Conservation (phyloP, 30 jellyfish, hydroid and myxozoan species). For the Nemopilema nomurai region DNA sequence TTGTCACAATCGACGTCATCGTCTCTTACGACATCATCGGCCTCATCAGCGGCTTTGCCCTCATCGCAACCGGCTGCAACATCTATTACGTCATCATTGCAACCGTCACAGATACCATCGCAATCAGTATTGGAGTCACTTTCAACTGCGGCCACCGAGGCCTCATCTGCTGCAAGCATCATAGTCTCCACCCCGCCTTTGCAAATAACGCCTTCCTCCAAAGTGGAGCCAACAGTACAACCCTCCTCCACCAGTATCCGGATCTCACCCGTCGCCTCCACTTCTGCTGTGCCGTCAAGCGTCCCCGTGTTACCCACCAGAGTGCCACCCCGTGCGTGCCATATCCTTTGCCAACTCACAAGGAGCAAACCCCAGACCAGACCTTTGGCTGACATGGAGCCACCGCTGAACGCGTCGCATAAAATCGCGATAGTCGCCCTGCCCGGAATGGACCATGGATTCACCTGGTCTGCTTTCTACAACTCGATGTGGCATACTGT, state of each 20-base stretch:
- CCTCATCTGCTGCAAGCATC: not conserved
- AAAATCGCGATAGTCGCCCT: slow-evolving; percentile 18
- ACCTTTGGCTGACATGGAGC: slow-evolving; percentile 14
- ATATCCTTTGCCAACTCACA: slow-evolving; percentile 10
- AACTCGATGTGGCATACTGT: slow-evolving; percentile 25
- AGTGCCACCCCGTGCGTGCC: slow-evolving; percentile 1
- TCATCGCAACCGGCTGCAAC: not conserved
- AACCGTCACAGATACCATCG: not conserved
- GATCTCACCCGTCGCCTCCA: not conserved
- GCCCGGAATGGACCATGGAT: not conserved
- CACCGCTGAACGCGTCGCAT: not conserved
- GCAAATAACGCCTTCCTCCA: not conserved
- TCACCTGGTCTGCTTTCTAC: slow-evolving; percentile 22
- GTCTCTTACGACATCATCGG: slow-evolving; percentile 1
- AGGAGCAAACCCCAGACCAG: not conserved
- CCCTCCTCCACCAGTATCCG: not conserved
- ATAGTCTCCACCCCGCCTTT: not conserved
- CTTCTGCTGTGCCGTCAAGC: not conserved
- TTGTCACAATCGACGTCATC: not conserved
- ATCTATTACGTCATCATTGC: not conserved
- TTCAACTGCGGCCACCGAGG: not conserved
- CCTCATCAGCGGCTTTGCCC: not conserved
- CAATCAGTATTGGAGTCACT: not conserved
- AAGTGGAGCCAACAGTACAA: not conserved
- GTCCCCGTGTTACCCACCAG: not conserved